Evolutionary conservation across 2,113 vertebrate species (phyloP).

Genomic region (Heptranchias perlo): DNA sequence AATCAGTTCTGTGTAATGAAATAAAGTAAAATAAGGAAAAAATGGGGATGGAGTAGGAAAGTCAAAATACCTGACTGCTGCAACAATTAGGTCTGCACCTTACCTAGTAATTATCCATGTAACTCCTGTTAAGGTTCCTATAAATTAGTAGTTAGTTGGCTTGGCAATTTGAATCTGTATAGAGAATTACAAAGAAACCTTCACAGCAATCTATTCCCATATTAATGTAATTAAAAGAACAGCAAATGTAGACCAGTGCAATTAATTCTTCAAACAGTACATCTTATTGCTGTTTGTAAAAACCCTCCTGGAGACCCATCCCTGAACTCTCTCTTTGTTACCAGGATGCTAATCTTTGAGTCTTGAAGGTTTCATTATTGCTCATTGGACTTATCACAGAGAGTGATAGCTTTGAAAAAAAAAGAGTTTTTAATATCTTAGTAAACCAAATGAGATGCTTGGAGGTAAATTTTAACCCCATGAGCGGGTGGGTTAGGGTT

Average conservation of each 20-base stretch:
- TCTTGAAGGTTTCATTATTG: neutral
- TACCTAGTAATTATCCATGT: neutral
- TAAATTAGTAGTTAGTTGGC: slow-evolving; percentile 1
- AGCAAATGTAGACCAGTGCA: neutral
- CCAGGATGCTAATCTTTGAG: neutral
- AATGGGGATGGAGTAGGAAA: neutral
- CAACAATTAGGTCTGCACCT: neutral
- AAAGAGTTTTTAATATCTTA: neutral
- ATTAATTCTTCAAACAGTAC: neutral
- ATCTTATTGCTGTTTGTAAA: neutral
- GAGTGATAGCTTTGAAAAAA: neutral
- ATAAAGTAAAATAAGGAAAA: neutral
- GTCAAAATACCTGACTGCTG: neutral
- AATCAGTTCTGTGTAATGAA: neutral
- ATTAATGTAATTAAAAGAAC: slow-evolving; percentile 14
- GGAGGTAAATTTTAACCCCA: too few relatives aligned
- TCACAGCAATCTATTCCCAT: neutral
- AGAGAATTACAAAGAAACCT: slow-evolving; percentile 12
- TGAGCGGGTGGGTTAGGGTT: too few relatives aligned
- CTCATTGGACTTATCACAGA: neutral
- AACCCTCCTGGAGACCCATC: neutral
- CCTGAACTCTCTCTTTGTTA: neutral
- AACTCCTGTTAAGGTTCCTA: neutral
- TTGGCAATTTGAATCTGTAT: neutral
- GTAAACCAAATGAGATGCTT: neutral